Percentiles rank a stretch among this genome's conserved stretches.
Conservation (phyloP, 1,140 invertebrate species). For the Platorchestia sp. region DNA sequence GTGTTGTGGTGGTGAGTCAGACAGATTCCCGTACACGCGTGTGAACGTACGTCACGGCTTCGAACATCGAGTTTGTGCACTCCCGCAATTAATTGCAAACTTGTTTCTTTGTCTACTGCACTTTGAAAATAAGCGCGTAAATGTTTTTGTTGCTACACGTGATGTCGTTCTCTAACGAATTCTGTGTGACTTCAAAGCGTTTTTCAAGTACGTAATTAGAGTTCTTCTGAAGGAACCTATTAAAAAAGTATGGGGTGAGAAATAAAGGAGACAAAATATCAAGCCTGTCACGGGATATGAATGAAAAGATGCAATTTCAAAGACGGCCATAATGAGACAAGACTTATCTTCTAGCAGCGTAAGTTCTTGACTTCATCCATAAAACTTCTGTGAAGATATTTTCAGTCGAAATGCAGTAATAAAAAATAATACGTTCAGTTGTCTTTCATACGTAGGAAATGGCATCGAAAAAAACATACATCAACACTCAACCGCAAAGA, state of each 20-base stretch:
- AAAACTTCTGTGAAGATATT: not conserved
- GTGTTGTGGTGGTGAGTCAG: not conserved
- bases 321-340: not conserved
- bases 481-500: not conserved
- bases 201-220: not conserved
- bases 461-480: not conserved
- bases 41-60: not conserved
- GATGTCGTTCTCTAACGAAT: not conserved
- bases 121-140: not conserved
- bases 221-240: not conserved
- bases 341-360: not conserved
- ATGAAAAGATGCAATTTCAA: not conserved
- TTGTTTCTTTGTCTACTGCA: not conserved
- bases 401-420: not conserved
- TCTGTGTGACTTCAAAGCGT: not conserved
- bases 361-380: not conserved
- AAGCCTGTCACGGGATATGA: not conserved
- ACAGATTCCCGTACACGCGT: not conserved
- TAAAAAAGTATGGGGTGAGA: no score
- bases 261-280: no score
- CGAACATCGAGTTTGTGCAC: not conserved
- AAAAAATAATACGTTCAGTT: not conserved
- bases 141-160: not conserved
- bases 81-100: not conserved
- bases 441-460: not conserved